phyloP scores from a whole-genome alignment of 1,140 invertebrate genomes.

The Rhopalosiphum maidis region DNA sequence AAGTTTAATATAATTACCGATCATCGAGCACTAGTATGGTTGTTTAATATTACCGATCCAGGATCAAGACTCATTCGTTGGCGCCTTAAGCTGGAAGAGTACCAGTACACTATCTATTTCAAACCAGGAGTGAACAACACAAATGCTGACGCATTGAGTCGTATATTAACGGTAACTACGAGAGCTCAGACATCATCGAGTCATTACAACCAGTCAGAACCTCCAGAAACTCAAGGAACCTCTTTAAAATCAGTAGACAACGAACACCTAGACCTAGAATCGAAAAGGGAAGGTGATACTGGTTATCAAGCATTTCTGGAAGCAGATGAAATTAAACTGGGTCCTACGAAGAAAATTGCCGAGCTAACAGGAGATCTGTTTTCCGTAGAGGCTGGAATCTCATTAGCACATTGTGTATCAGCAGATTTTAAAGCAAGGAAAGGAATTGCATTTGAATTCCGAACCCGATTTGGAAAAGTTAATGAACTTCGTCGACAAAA shows the following conservation, averaged over 20 bases:
- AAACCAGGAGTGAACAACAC: neutral
- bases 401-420: neutral
- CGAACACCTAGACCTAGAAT: neutral
- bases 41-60: no score
- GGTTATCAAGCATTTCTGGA: neutral
- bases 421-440: neutral
- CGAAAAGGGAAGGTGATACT: neutral
- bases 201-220: neutral
- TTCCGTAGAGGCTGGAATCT: neutral
- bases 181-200: neutral
- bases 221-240: neutral
- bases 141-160: neutral
- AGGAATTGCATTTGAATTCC: neutral
- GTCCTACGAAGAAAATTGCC: neutral
- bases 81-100: no score
- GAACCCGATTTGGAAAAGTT: neutral
- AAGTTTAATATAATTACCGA: no score
- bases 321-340: neutral
- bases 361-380: neutral
- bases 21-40: no score
- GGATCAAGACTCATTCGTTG: no score
- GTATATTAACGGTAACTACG: neutral
- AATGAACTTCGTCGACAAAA: neutral
- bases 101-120: neutral
- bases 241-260: neutral